Evolutionary conservation across 2,888 invertebrate species (phyloP).

Genomic region (Metallyticus violacea): DNA sequence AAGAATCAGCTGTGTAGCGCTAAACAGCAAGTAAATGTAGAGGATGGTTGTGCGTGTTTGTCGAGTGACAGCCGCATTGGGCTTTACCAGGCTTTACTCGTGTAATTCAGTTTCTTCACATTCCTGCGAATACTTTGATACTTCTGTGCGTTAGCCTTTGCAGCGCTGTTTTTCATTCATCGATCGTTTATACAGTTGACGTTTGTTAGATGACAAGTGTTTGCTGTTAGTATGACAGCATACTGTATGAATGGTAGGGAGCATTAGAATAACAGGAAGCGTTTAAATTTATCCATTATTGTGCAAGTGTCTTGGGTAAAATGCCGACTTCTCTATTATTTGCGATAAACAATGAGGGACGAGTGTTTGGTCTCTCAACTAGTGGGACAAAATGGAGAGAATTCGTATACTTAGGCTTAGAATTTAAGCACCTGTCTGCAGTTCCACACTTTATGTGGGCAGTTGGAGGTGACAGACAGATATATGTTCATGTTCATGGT

Average conservation of each 20-base stretch:
- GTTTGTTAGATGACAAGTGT: too few species aligned
- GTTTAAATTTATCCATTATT: background rate
- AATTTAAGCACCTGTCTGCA: constrained; percentile 85
- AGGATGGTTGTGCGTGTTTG: too few species aligned
- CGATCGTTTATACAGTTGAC: background rate
- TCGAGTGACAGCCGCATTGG: too few species aligned
- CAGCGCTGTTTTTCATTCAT: background rate
- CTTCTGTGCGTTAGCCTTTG: background rate
- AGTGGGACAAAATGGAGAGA: constrained; percentile 82
- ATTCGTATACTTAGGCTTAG: constrained; percentile 79
- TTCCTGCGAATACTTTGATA: too few species aligned
- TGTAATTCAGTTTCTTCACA: too few species aligned
- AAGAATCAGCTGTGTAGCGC: too few species aligned
- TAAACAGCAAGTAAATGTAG: too few species aligned
- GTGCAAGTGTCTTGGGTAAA: constrained; percentile 31
- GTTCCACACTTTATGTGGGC: constrained; percentile 88
- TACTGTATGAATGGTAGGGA: background rate
- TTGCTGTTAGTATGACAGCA: background rate
- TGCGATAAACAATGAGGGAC: constrained; percentile 83
- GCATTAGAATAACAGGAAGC: background rate
- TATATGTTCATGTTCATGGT: constrained; percentile 87
- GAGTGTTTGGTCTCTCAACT: constrained; percentile 80
- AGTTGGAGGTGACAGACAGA: constrained; percentile 88
- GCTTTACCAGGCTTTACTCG: too few species aligned
- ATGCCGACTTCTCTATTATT: constrained; percentile 76